Evolutionary conservation across 2,797 vertebrate genomes (phyloP).

Genomic region (Antennarius maculatus): DNA sequence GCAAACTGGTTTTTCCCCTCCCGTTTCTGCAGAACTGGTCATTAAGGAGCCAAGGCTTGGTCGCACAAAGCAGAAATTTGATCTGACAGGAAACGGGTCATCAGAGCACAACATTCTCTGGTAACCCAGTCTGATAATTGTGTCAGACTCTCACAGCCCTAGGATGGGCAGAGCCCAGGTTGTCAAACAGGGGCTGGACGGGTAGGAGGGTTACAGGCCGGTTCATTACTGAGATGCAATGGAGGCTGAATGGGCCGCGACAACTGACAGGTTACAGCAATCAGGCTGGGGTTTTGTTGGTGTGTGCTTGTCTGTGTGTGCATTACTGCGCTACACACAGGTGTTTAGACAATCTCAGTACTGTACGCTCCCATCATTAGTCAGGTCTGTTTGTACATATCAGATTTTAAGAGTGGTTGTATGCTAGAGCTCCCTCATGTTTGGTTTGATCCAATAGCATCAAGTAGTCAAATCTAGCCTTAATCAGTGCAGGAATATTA

Average conservation of each 20-base stretch:
- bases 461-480: slow-evolving; percentile 69
- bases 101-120: slow-evolving; percentile 54
- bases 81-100: slow-evolving; percentile 70
- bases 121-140: slow-evolving; percentile 60
- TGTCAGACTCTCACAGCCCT: slow-evolving; percentile 42
- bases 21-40: slow-evolving; percentile 51
- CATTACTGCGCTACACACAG: slow-evolving; percentile 54
- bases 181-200: slow-evolving; percentile 8
- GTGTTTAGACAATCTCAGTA: slow-evolving; percentile 76
- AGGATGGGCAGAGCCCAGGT: slow-evolving; percentile 30
- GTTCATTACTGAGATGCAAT: slow-evolving; percentile 50
- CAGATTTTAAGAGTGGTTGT: slow-evolving; percentile 45
- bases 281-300: slow-evolving; percentile 37
- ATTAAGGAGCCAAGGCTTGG: slow-evolving; percentile 39
- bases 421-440: slow-evolving; percentile 38
- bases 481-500: slow-evolving; percentile 67
- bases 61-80: slow-evolving; percentile 61
- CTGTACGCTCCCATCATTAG: slow-evolving; percentile 68
- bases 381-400: slow-evolving; percentile 78
- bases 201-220: slow-evolving; percentile 3
- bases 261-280: slow-evolving; percentile 41
- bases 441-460: slow-evolving; percentile 60
- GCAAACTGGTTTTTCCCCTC: slow-evolving; percentile 39
- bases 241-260: slow-evolving; percentile 48
- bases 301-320: slow-evolving; percentile 37